Evolutionary conservation across 2,888 invertebrate genomes (phyloP).

Genomic region (Sympetrum striolatum): DNA sequence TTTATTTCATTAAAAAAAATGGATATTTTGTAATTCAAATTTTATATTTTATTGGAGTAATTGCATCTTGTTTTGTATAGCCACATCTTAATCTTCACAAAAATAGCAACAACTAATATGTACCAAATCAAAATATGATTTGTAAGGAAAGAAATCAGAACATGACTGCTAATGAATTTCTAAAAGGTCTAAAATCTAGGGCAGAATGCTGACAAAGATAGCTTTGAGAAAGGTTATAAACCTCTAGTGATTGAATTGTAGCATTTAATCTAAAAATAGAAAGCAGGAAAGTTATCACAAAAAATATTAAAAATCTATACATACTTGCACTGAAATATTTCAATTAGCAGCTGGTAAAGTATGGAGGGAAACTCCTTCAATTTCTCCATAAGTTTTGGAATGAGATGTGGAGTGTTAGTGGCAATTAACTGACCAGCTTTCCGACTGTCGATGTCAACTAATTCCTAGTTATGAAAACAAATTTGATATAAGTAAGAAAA

Average conservation of each 20-base stretch:
- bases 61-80: neutral
- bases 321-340: constrained; percentile 63
- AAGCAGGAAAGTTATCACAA: neutral
- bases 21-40: neutral
- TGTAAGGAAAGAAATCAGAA: too few relatives aligned
- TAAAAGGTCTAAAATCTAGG: too few relatives aligned
- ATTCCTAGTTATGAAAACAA: constrained; percentile 57
- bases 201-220: too few relatives aligned
- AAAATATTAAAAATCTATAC: constrained; percentile 46
- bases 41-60: neutral
- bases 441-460: constrained; percentile 68
- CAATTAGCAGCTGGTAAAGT: constrained; percentile 67
- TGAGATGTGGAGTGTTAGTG: constrained; percentile 62
- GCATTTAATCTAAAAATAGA: too few relatives aligned
- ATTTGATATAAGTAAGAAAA: neutral
- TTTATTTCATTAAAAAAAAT: neutral
- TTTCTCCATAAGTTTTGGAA: constrained; percentile 60
- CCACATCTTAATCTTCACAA: too few relatives aligned
- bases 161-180: too few relatives aligned
- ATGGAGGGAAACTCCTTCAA: constrained; percentile 59
- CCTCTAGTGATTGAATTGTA: too few relatives aligned
- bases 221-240: too few relatives aligned
- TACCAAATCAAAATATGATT: too few relatives aligned
- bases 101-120: too few relatives aligned
- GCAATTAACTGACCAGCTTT: constrained; percentile 70